Base-by-base conservation (phyloP, 2,888 invertebrate species). In the Andrena bucephala region DNA sequence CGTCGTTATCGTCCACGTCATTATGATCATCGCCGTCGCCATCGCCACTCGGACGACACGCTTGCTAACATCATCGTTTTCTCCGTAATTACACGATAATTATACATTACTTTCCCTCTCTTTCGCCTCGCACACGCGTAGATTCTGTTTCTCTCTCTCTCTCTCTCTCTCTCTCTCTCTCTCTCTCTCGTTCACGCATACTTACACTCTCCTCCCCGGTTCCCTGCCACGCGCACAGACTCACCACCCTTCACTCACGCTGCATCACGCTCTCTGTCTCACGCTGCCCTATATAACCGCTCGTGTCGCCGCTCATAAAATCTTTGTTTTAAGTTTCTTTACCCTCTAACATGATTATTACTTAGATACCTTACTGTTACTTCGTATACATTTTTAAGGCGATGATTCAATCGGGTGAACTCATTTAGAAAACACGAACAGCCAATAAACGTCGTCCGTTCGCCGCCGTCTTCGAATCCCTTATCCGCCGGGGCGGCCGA, bases 371-470 rank as follows among this genome's bases (percentile, higher is more conserved):
- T 94, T 94, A 94, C 89, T 91, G 92, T 94, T 94, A 94, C 89
- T 94, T 94, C 94, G 94, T 94, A 94, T 94, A 94, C 94, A 94
- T 94, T 94, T 94, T 94, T 94, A 94, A 94, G 94, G 94, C 94
- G 94, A 94, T 94, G 93, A 94, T 94, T 94, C 93, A 94, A 94
- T 94, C 92, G 93, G 93, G 92, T 94, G 93, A 94, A 94, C 92
- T 93, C 93, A 92, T 94, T 92, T 91, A 88, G 89, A 89, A 91
- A 78, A 93, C 57, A 92, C 91, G 91, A 93, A 93, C 92, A 93
- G 93, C 93, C 93, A 92, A 93, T 93, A 81, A 81, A 87, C 89
- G 90, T 91, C 89, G 85, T 89, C 81, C 83, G 89, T 78, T 72
- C 75, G 75, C 73, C 85, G 75, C 71, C 82, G 63, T 77, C 77